Evolutionary conservation across 2,113 vertebrate species (phyloP).

Genomic region (Trachemys scripta): DNA sequence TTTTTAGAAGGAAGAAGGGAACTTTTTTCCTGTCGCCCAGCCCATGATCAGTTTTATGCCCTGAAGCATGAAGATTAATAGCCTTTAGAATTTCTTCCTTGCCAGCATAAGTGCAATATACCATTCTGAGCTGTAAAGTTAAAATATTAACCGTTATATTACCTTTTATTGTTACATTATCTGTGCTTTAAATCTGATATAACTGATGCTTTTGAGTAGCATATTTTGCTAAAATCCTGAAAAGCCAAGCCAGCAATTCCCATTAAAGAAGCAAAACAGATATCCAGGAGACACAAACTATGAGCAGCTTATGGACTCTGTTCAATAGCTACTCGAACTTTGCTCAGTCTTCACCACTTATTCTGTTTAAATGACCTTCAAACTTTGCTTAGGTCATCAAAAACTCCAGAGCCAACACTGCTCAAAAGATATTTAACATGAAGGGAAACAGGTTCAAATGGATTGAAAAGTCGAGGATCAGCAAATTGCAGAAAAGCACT

Average conservation of each 20-base stretch:
- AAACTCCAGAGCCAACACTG: conserved; percentile 46
- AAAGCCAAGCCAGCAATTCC: conserved; percentile 51
- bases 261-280: conserved; percentile 62
- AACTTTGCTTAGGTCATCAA: conserved; percentile 44
- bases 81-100: background rate
- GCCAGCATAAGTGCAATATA: background rate
- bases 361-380: conserved; percentile 65
- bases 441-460: conserved; percentile 69
- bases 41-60: background rate
- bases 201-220: conserved; percentile 27
- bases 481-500: conserved; percentile 56
- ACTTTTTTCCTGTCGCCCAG: background rate
- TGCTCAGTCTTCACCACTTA: conserved; percentile 47
- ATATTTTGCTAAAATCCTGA: conserved; percentile 53
- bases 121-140: background rate
- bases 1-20: background rate
- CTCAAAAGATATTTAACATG: conserved; percentile 56
- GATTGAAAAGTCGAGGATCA: conserved; percentile 62
- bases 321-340: conserved; percentile 67
- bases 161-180: background rate
- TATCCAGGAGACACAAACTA: conserved; percentile 58
- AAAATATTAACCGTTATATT: background rate
- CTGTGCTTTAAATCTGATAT: conserved; percentile 29
- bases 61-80: background rate
- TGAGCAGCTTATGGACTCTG: conserved; percentile 32